Evolutionary conservation across 2,113 vertebrate genomes (phyloP).

Genomic region (Neolamprologus brichardi): DNA sequence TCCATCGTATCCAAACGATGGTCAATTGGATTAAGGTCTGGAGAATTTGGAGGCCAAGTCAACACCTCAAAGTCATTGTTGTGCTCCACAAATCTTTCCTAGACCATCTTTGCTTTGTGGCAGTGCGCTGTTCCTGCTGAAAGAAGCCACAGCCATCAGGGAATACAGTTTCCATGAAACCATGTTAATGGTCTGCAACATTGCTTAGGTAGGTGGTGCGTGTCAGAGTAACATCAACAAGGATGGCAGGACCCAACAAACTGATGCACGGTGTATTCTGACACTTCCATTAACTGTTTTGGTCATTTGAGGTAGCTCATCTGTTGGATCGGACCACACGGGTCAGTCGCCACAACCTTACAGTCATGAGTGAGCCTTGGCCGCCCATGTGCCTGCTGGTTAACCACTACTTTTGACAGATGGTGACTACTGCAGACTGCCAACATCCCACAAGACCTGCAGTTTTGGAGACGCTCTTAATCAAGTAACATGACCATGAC

Average conservation of each 20-base stretch:
- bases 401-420: not conserved
- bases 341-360: not conserved
- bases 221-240: not conserved
- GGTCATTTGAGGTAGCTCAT: accelerated
- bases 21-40: accelerated
- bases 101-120: not conserved
- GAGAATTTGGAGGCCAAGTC: not conserved
- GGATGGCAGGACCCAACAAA: not conserved
- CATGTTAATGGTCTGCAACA: not conserved
- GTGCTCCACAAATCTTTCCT: accelerated
- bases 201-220: accelerated
- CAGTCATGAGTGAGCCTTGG: accelerated
- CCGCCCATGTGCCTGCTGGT: not conserved
- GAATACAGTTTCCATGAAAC: not conserved
- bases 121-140: not conserved
- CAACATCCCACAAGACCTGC: not conserved
- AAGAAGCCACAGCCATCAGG: not conserved
- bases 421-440: not conserved
- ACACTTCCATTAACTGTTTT: not conserved
- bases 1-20: not conserved
- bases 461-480: not conserved
- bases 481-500: not conserved
- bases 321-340: not conserved
- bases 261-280: not conserved
- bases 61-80: not conserved